Evolutionary conservation across 2,888 invertebrate genomes (phyloP), one percentile per base, ranked within the genome.

Genomic region (Conchocele bisecta): DNA sequence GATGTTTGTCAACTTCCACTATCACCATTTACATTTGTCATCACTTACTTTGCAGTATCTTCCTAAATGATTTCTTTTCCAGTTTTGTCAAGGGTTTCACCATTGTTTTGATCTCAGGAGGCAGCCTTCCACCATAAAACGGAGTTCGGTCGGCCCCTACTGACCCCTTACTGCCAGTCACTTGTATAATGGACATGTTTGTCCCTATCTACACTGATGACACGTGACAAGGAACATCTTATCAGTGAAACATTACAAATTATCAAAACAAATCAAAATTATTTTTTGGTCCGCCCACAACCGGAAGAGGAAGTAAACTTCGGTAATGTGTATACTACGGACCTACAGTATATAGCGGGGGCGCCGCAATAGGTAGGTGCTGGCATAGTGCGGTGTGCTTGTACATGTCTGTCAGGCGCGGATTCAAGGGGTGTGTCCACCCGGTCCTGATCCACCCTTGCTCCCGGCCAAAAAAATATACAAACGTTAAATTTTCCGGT

Each of bases 171-270:
- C 82, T 82, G 13, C 88, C 88, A 20, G 80, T 85, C 7, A 87
- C 86, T 79, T 88, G 87, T 22, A 87, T 75, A 22, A 88, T 86
- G 4, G 87, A 88, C 88, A 88, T 88, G 28, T 20, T 61, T 20
- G 6, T 41, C 6, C 6, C 17, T 5, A 7, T 41, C 15, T 20
- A 17, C 11, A n/a, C 37, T 13, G 26, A 3, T 17, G 44, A 42
- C 6, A 28, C 46, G 20, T 31, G 28, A 20, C n/a, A 35, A 37
- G 5, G 15, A 11, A 46, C 5, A 6, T 24, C 9, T 9, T 6
- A 22, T 15, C 46, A 5, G 3, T 4, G 46, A 46, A 4, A 13
- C 3, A 17, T 5, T 4, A 20, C 3, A 46, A 46, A 48, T 48
- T 11, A 20, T 20, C 6, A 28, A 28, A 20, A 17, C 22, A 44